Percentiles rank a stretch among this genome's conserved stretches.
Evolutionary conservation across 37 sponge, comb jelly and placozoan species (phyloP).

Genomic region (Geodia barretti): DNA sequence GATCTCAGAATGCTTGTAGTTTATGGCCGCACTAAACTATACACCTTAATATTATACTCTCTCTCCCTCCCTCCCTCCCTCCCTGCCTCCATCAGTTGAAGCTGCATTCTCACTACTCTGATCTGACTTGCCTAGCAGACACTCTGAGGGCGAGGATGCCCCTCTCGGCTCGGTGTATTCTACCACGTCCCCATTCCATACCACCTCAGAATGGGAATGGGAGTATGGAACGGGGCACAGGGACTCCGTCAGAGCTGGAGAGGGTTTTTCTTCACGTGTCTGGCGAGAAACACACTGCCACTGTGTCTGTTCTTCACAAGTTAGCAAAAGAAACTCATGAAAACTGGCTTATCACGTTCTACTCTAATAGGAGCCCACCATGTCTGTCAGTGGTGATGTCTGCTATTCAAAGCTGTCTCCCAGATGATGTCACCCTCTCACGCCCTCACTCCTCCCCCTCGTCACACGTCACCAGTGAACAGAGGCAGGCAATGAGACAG

Average conservation of each 20-base stretch:
- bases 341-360: neutral
- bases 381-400: conserved; percentile 4
- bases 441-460: neutral
- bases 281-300: neutral
- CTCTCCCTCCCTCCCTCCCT: neutral
- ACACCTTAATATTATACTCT: neutral
- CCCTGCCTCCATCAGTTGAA: conserved; percentile 3
- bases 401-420: neutral
- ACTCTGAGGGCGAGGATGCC: conserved; percentile 20
- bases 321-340: neutral
- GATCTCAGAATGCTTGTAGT: neutral
- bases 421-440: conserved; percentile 14
- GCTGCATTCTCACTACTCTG: conserved; percentile 6
- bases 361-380: neutral
- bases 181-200: neutral
- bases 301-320: conserved; percentile 33
- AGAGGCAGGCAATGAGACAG: neutral
- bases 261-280: conserved; percentile 3
- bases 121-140: conserved; percentile 13
- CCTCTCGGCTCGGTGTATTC: neutral
- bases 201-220: neutral
- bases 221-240: no score
- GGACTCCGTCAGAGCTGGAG: no score
- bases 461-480: neutral
- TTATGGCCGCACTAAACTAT: neutral